Evolutionary conservation across 2,113 vertebrate species (phyloP).

Genomic region (Lontra canadensis): DNA sequence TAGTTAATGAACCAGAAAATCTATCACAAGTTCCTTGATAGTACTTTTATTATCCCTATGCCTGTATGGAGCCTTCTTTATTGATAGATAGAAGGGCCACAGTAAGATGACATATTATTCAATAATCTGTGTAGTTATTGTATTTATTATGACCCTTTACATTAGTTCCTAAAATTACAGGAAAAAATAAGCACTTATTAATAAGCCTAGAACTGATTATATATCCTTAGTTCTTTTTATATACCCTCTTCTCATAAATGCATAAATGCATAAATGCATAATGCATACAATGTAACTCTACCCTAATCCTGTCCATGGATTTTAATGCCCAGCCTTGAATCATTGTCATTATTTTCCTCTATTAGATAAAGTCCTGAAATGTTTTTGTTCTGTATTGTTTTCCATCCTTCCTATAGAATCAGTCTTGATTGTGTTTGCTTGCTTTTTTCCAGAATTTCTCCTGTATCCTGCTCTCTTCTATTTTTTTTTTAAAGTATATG

Average conservation of each 20-base stretch:
- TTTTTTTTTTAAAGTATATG: neutral
- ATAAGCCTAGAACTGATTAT: neutral
- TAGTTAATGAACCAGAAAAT: neutral
- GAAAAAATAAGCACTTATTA: neutral
- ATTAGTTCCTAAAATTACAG: neutral
- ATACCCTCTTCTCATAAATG: neutral
- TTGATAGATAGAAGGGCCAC: neutral
- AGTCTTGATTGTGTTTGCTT: neutral
- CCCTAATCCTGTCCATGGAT: neutral
- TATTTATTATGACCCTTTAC: neutral
- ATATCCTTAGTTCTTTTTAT: neutral
- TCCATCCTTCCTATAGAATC: neutral
- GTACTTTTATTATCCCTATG: neutral
- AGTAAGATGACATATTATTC: neutral
- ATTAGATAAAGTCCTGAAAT: neutral
- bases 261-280: too few species aligned
- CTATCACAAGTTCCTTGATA: neutral
- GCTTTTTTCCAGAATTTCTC: neutral
- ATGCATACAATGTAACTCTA: neutral
- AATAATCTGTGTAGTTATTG: neutral
- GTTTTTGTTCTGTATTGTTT: neutral
- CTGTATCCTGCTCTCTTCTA: neutral
- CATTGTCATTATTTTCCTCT: neutral
- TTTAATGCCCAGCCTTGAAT: neutral
- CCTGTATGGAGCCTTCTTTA: neutral